Evolutionary conservation across 30 jellyfish, hydroid and myxozoan species (phyloP).

Genomic region (Pelagia noctiluca): DNA sequence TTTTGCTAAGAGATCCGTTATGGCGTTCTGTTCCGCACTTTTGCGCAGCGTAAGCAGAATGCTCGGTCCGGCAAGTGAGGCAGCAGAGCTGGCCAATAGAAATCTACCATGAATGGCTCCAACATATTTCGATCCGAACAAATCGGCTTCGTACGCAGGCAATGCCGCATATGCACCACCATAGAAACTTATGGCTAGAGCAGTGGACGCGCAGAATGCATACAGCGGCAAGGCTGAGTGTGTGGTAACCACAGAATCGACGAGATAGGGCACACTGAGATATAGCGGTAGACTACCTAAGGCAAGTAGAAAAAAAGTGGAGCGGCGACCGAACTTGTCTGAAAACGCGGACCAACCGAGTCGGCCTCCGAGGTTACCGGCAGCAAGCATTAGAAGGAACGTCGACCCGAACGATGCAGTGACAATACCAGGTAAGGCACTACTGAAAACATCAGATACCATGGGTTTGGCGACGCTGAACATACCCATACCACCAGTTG

Average conservation of each 20-base stretch:
- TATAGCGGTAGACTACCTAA: conserved; percentile 69
- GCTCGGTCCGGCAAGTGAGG: conserved; percentile 76
- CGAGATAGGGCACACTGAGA: conserved; percentile 62
- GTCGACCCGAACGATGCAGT: conserved; percentile 71
- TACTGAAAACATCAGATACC: conserved; percentile 75
- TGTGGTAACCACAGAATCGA: conserved; percentile 70
- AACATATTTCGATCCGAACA: conserved; percentile 72
- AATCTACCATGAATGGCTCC: conserved; percentile 77
- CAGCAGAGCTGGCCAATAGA: conserved; percentile 72
- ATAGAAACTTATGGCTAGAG: conserved; percentile 70
- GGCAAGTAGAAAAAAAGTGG: conserved; percentile 58
- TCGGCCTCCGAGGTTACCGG: conserved; percentile 79
- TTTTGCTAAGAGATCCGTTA: conserved; percentile 58
- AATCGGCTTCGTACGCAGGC: conserved; percentile 77
- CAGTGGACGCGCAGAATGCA: conserved; percentile 66
- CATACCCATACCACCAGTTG: conserved; percentile 81
- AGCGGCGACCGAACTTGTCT: conserved; percentile 71
- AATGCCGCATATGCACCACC: conserved; percentile 76
- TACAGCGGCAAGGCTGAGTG: conserved; percentile 61
- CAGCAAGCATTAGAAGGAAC: conserved; percentile 59
- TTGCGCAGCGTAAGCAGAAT: conserved; percentile 59
- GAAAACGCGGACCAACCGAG: conserved; percentile 83
- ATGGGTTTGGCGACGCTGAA: conserved; percentile 77
- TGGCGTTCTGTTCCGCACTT: conserved; percentile 66
- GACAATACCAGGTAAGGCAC: conserved; percentile 65